A percentile compares a stretch with the other conserved stretches of the same genome.
These are phyloP conservation scores for Mobula hypostoma DNA, from an alignment of 2,113 vertebrate species.

Conservation along the genomic window DNA sequence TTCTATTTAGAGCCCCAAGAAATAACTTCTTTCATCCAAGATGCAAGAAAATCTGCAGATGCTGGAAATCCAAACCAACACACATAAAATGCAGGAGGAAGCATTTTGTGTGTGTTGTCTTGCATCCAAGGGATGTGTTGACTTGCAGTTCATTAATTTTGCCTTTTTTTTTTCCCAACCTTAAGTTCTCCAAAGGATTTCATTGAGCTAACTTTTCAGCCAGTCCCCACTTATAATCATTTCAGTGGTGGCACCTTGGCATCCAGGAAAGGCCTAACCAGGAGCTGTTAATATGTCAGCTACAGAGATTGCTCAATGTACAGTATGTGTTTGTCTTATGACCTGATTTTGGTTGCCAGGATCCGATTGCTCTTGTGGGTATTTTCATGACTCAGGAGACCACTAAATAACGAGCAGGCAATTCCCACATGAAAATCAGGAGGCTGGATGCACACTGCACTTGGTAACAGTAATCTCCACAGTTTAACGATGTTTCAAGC, in stretches of 20 bases:
- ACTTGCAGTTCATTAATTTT: too few species aligned
- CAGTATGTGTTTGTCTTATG: neutral
- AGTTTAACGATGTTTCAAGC: neutral
- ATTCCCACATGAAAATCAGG: neutral
- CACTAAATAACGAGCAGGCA: neutral
- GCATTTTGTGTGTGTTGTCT: too few species aligned
- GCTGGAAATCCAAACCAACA: too few species aligned
- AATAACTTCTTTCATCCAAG: too few species aligned
- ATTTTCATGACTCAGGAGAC: neutral
- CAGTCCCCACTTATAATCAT: neutral
- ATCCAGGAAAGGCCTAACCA: neutral
- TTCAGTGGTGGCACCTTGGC: neutral
- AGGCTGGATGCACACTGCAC: neutral
- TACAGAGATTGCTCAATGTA: neutral
- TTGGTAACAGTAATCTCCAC: neutral
- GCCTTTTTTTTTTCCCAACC: too few species aligned
- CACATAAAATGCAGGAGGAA: too few species aligned
- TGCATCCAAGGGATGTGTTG: too few species aligned
- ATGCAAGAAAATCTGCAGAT: too few species aligned
- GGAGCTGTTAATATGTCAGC: neutral
- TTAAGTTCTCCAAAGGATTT: neutral
- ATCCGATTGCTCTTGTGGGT: neutral
- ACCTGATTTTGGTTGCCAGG: neutral
- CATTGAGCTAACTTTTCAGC: neutral
- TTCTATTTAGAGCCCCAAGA: too few species aligned